Evolutionary conservation across 2,888 invertebrate species (phyloP).

Genomic region (Chrysina gloriosa): DNA sequence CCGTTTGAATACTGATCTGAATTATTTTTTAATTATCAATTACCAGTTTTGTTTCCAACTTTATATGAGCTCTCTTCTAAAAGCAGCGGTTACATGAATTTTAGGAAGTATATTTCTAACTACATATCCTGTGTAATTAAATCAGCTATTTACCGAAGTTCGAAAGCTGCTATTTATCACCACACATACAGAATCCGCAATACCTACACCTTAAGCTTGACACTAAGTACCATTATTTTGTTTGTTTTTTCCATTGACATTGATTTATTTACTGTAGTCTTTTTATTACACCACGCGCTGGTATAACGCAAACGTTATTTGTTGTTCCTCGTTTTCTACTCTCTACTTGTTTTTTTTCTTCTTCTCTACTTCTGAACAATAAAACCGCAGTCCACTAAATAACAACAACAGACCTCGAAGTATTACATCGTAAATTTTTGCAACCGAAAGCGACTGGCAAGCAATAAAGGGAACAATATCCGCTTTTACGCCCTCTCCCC

Average conservation of each 20-base stretch:
- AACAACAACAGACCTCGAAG: slow-evolving; percentile 10
- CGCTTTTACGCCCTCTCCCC: slow-evolving; percentile 4
- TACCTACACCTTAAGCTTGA: background rate
- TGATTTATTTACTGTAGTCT: background rate
- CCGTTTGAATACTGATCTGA: too few species aligned
- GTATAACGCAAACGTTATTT: slow-evolving; percentile 1
- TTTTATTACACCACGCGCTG: background rate
- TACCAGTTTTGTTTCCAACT: too few species aligned
- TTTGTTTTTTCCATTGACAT: background rate
- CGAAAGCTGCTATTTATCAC: too few species aligned
- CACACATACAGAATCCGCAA: too few species aligned
- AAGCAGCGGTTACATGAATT: too few species aligned
- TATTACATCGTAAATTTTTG: slow-evolving; percentile 19
- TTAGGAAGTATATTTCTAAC: too few species aligned
- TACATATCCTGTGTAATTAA: too few species aligned
- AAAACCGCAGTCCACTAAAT: slow-evolving; percentile 21
- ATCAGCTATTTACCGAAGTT: too few species aligned
- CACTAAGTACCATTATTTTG: background rate
- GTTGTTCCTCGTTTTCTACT: background rate
- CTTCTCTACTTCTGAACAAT: background rate
- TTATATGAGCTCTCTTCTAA: too few species aligned
- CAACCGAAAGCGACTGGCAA: background rate
- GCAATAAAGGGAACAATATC: slow-evolving; percentile 17
- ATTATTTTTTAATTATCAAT: too few species aligned
- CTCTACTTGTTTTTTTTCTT: background rate